Evolutionary conservation across 2,113 vertebrate species (phyloP), one percentile per base, ranked within the genome.

Genomic region (Oreochromis spilurus): DNA sequence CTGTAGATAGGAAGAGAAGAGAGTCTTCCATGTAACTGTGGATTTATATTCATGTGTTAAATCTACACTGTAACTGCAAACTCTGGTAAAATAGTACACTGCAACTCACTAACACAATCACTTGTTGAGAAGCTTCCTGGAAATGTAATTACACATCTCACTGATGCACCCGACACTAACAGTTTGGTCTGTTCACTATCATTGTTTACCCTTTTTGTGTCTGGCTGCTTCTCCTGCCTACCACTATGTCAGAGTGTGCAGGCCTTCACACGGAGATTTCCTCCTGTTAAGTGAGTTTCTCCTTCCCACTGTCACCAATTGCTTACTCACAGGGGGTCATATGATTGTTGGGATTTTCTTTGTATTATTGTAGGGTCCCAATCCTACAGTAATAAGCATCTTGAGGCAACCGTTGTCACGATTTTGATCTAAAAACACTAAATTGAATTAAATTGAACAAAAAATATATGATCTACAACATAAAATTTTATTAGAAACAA

Each of bases 131-230:
- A 55, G 24, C 53, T 13, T 55, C n/a, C 53, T 55, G 53, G 53
- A 24, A 55, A 55, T 55, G 53, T 0, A 55, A 55, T 55, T 13
- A 24, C 21, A 55, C 1, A 55, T 4, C 53, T 2, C 53, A 4
- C 0, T 24, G 11, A 55, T 24, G 53, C 52, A 54, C 52, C 52
- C 5, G 0, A 26, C 21, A 7, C 11, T 57, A 57, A 57, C 54
- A 57, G 12, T 26, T 55, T 55, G 6, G 1, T 1, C 54, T 13
- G 7, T 57, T 57, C 54, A 29, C 1, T 57, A 8, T 0, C 54
- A 57, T 57, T 8, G 54, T 8, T 57, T 1, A 57, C 12, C 6
- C 2, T 26, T 29, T 57, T 57, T 0, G 4, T 4, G 4, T 26
- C 54, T 57, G 12, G 6, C 21, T 54, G 5, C 53, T 54, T 54